A percentile compares a stretch with the other conserved stretches of the same genome.
Evolutionary conservation across 2,797 vertebrate species (phyloP).

Genomic region (Acropternis orthonyx): DNA sequence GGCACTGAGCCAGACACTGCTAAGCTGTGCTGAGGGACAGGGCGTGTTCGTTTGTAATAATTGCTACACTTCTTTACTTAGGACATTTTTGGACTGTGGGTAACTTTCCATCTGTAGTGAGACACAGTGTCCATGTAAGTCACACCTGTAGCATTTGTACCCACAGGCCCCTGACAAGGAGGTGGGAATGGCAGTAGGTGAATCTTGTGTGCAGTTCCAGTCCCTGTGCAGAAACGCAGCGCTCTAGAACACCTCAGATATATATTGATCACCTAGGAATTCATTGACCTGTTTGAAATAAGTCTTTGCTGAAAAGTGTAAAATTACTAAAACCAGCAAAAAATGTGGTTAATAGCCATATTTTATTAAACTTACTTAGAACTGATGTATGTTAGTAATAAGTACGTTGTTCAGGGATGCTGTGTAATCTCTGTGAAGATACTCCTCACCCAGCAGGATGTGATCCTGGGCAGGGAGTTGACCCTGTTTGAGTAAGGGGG

Average conservation of each 20-base stretch:
- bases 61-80: background rate
- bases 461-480: background rate
- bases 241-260: background rate
- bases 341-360: background rate
- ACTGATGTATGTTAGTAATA: background rate
- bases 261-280: background rate
- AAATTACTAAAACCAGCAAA: background rate
- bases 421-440: background rate
- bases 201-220: background rate
- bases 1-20: background rate
- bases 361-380: background rate
- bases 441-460: background rate
- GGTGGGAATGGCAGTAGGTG: background rate
- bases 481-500: background rate
- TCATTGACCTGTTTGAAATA: background rate
- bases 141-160: background rate
- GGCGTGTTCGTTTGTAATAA: background rate
- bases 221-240: background rate
- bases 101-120: background rate
- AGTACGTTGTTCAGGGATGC: accelerated
- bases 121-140: background rate
- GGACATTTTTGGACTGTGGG: background rate
- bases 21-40: background rate
- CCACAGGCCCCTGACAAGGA: background rate
- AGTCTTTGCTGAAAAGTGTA: background rate